Evolutionary conservation across 2,888 invertebrate species (phyloP), one percentile per base, ranked within the genome.

Genomic region (Gonocerus acuteangulatus): DNA sequence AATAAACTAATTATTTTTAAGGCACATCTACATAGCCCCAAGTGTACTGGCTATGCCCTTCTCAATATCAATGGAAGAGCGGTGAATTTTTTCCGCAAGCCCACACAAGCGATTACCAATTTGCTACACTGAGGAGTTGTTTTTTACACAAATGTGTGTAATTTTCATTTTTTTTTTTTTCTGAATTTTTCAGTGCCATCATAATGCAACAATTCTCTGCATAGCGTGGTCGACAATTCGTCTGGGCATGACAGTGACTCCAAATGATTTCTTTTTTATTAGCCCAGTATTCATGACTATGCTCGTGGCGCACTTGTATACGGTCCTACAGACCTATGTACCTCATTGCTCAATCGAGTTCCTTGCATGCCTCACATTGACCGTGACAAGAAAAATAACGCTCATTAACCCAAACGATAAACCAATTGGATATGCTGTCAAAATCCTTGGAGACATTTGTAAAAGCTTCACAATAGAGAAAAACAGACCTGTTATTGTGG

Each of bases 231-330:
- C 76, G 65, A 69, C 73, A 60, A 71, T 84, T 36, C 75, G 77
- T 48, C 71, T 83, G 2, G 80, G 80, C 66, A 82, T 81, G 68
- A 76, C 79, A 2, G 67, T 83, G 48, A 72, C 69, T 15, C 79
- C 81, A 16, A 72, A 71, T 51, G 78, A 81, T 63, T 78, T 84
- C 60, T 70, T 78, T 1, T 57, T 75, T 19, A 79, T 81, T 0
- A 81, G 80, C 71, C 74, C 74, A 64, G 71, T 83, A 42, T 78
- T 81, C 66, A 81, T 82, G 78, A 62, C 82, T 15, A 79, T 84
- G 73, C 71, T 83, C 48, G 75, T 80, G 1, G 72, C 76, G 27
- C 79, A 79, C 71, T 72, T 85, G 19, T 82, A 79, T 68, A 75
- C 79, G 4, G 74, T 75, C 4, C 70, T 84, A 34, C 21, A 45